Percentiles rank a stretch among this genome's conserved stretches.
phyloP scores from a whole-genome alignment of 1,140 invertebrate species.

The Anoplophora glabripennis region DNA sequence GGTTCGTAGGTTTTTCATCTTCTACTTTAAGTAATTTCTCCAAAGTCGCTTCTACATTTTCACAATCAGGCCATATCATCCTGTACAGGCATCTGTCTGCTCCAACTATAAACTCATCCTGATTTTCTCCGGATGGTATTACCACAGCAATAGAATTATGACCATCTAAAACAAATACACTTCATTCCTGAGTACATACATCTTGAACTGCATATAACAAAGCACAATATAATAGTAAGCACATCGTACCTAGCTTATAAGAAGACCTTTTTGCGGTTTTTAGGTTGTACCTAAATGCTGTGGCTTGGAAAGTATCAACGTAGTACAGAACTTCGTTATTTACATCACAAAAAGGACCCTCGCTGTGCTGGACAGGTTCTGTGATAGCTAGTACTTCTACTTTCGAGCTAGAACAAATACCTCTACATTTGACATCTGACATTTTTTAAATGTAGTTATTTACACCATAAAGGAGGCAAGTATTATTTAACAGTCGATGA shows the following conservation, averaged over 20 bases:
- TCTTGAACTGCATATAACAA: too few relatives aligned
- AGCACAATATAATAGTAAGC: too few relatives aligned
- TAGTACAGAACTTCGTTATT: slow-evolving; percentile 18
- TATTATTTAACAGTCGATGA: too few relatives aligned
- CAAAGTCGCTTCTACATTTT: neutral
- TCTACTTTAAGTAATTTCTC: slow-evolving; percentile 15
- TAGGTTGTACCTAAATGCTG: slow-evolving; percentile 19
- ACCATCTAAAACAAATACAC: neutral
- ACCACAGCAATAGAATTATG: slow-evolving; percentile 8
- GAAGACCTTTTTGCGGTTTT: neutral
- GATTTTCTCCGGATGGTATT: neutral
- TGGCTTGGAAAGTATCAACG: slow-evolving; percentile 29
- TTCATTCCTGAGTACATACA: too few relatives aligned
- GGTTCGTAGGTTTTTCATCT: slow-evolving; percentile 51
- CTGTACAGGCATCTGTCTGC: slow-evolving; percentile 11
- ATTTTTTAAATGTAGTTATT: too few relatives aligned
- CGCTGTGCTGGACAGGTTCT: slow-evolving; percentile 22
- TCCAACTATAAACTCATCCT: slow-evolving; percentile 8
- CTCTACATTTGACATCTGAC: too few relatives aligned
- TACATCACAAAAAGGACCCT: slow-evolving; percentile 27
- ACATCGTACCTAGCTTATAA: slow-evolving; percentile 19
- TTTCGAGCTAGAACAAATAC: too few relatives aligned
- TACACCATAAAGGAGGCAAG: too few relatives aligned
- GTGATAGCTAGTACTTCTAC: slow-evolving; percentile 1
- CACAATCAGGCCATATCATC: neutral